These are phyloP conservation scores for Trachymyrmex septentrionalis DNA, from an alignment of 1,140 invertebrate species.

Conservation along the genomic window DNA sequence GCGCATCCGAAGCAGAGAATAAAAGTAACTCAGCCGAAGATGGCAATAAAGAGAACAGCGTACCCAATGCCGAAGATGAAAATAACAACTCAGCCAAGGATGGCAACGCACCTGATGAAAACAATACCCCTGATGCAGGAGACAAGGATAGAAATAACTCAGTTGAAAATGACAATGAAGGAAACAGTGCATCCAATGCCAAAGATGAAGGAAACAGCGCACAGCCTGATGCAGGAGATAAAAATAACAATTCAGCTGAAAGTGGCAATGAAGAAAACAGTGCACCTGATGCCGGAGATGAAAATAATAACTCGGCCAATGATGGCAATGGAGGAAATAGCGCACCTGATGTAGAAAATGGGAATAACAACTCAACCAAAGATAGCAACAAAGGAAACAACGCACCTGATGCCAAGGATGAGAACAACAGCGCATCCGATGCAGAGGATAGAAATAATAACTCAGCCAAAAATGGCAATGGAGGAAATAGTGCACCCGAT, in stretches of 20 bases:
- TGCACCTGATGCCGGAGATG: background rate
- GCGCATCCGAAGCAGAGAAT: background rate
- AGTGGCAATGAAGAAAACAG: background rate
- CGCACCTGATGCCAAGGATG: background rate
- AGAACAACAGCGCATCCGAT: background rate
- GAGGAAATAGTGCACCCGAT: background rate
- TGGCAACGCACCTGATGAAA: background rate
- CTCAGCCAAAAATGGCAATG: background rate
- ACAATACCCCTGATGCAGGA: background rate
- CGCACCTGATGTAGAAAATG: background rate
- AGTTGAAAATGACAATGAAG: background rate
- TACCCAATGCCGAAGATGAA: background rate
- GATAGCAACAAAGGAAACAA: background rate
- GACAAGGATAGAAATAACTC: background rate
- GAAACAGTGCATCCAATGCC: background rate
- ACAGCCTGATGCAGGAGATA: background rate
- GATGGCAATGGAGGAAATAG: background rate
- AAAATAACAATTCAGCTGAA: background rate
- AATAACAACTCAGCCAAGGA: too few relatives aligned
- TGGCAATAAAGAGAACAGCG: background rate
- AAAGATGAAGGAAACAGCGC: background rate
- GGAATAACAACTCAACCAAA: background rate
- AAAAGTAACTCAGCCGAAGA: background rate
- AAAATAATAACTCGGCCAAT: background rate
- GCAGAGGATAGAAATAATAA: background rate